A percentile compares a stretch with the other conserved stretches of the same genome.
phyloP scores from a whole-genome alignment of 2,113 vertebrate species.

The Cyanoramphus novaezelandiae region DNA sequence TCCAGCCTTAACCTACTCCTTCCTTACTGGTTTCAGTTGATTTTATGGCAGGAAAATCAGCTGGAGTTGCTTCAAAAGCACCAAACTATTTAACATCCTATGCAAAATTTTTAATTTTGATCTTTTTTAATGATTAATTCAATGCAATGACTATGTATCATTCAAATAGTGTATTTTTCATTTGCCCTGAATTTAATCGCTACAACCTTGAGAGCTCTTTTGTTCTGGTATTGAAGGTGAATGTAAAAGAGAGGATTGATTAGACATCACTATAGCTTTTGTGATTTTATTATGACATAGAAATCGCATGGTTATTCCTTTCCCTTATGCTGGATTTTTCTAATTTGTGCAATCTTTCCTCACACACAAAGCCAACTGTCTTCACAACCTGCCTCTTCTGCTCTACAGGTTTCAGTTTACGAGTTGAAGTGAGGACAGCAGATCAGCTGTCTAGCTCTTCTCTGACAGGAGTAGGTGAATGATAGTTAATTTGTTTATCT shows the following conservation, averaged over 20 bases:
- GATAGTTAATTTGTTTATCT: neutral
- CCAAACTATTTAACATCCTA: neutral
- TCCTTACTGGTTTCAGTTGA: neutral
- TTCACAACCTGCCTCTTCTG: neutral
- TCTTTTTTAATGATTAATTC: conserved; percentile 25
- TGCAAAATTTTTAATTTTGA: conserved; percentile 30
- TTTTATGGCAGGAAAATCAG: neutral
- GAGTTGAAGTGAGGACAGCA: neutral
- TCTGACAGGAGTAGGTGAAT: neutral
- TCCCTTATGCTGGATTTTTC: neutral
- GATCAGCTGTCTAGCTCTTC: neutral
- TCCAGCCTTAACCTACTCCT: neutral
- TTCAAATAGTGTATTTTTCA: neutral
- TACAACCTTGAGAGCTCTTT: neutral
- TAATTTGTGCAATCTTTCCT: neutral
- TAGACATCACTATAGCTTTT: neutral
- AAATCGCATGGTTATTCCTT: neutral
- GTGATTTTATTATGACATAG: neutral
- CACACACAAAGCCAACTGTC: neutral
- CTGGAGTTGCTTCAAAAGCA: neutral
- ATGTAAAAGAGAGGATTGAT: neutral
- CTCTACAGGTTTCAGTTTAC: neutral
- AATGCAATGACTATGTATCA: neutral
- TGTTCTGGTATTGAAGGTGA: neutral
- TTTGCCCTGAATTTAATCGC: neutral